Conservation (phyloP, 2,113 vertebrate genomes). For the Gracilinanus agilis region DNA sequence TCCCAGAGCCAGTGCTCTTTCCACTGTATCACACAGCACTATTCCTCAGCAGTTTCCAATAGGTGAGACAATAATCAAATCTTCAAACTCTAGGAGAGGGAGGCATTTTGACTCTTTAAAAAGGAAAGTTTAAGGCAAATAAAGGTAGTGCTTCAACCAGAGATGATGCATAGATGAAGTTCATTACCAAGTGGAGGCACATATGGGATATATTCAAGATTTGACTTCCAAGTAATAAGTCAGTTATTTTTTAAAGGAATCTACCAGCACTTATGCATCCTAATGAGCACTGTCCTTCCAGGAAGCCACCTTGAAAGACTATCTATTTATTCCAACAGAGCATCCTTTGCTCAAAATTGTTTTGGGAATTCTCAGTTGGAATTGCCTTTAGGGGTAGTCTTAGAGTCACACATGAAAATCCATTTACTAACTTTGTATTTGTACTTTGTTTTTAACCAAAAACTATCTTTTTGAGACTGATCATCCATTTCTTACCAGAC, state of each 20-base stretch:
- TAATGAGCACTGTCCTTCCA: slow-evolving; percentile 34
- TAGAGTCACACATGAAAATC: slow-evolving; percentile 11
- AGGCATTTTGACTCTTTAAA: background rate
- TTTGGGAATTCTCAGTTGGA: slow-evolving; percentile 24
- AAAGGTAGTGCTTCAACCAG: background rate
- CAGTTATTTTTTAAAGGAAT: slow-evolving; percentile 12
- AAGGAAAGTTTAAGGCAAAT: background rate
- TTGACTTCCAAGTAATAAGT: background rate
- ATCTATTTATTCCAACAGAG: background rate
- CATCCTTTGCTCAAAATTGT: background rate
- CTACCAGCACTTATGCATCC: background rate
- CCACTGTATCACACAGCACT: background rate
- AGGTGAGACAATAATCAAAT: background rate
- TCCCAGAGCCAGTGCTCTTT: background rate
- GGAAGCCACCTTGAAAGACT: background rate
- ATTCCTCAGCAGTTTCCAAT: background rate
- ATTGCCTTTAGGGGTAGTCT: background rate
- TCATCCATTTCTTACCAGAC: slow-evolving; percentile 15
- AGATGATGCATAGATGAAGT: background rate
- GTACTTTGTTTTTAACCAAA: slow-evolving; percentile 48
- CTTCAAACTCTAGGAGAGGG: background rate
- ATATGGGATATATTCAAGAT: background rate
- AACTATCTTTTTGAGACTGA: slow-evolving; percentile 27
- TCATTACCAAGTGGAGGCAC: background rate
- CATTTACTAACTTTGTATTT: slow-evolving; percentile 37